Percentiles rank a stretch among this genome's conserved stretches.
Conservation (phyloP, 2,888 invertebrate species). For the Aspidapion aeneum region DNA sequence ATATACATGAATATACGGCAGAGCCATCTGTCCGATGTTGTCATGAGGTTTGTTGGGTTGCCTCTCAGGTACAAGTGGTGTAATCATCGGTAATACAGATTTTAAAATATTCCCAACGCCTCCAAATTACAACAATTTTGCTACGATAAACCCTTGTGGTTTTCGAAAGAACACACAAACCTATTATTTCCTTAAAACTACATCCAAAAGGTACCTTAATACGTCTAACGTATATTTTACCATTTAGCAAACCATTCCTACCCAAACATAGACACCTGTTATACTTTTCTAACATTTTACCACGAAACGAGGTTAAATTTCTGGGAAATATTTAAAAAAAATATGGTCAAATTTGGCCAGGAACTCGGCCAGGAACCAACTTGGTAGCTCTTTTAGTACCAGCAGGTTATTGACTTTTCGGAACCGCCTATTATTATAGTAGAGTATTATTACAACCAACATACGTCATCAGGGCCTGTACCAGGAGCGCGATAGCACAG, state of each 20-base stretch:
- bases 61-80: no score
- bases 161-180: background rate
- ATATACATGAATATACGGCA: no score
- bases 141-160: background rate
- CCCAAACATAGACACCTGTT: background rate
- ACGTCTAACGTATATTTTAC: background rate
- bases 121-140: background rate
- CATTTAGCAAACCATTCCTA: background rate
- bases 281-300: background rate
- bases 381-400: background rate
- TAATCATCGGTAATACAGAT: no score
- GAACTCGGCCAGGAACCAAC: no score
- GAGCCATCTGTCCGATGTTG: no score
- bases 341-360: no score
- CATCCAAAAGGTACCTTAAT: background rate
- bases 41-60: no score
- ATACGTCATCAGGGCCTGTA: no score
- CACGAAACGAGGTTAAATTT: background rate
- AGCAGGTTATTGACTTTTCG: background rate
- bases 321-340: background rate
- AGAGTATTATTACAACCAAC: no score
- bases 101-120: background rate
- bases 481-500: no score
- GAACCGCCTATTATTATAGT: no score
- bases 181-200: no score